Percentiles rank a stretch among this genome's conserved stretches.
phyloP scores from a whole-genome alignment of 2,888 invertebrate species.

The Amaurobius ferox region DNA sequence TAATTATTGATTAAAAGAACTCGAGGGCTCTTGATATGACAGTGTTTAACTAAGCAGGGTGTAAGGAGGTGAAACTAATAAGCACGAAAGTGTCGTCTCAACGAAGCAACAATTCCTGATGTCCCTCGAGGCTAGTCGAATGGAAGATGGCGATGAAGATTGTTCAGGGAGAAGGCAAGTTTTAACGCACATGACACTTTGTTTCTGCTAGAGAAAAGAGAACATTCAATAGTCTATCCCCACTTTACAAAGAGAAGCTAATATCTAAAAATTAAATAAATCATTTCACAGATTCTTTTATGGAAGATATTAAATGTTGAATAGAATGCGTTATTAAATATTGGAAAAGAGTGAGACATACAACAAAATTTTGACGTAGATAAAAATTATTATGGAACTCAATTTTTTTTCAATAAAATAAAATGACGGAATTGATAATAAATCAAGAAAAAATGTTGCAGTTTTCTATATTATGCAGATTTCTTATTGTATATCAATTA shows the following conservation, averaged over 20 bases:
- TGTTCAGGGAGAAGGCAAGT: slow-evolving; percentile 32
- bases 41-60: slow-evolving; percentile 18
- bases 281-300: too few species aligned
- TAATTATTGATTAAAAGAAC: slow-evolving; percentile 57
- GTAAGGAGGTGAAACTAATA: slow-evolving; percentile 49
- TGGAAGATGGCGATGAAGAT: slow-evolving; percentile 41
- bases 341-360: too few species aligned
- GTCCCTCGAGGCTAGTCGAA: too few species aligned
- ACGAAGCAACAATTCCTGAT: slow-evolving; percentile 51
- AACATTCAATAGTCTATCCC: slow-evolving; percentile 57
- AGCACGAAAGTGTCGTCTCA: slow-evolving; percentile 57
- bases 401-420: too few species aligned
- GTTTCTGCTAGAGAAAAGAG: background rate
- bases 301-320: too few species aligned
- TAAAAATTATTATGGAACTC: too few species aligned
- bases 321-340: too few species aligned
- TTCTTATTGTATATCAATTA: too few species aligned
- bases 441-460: too few species aligned
- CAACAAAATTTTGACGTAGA: too few species aligned
- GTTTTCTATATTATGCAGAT: too few species aligned
- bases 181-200: slow-evolving; percentile 41
- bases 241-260: slow-evolving; percentile 50
- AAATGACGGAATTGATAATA: too few species aligned
- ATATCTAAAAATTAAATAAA: slow-evolving; percentile 33
- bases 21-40: slow-evolving; percentile 29